A percentile compares a stretch with the other conserved stretches of the same genome.
Conservation (phyloP, 2,888 invertebrate genomes). For the Serripes groenlandicus region DNA sequence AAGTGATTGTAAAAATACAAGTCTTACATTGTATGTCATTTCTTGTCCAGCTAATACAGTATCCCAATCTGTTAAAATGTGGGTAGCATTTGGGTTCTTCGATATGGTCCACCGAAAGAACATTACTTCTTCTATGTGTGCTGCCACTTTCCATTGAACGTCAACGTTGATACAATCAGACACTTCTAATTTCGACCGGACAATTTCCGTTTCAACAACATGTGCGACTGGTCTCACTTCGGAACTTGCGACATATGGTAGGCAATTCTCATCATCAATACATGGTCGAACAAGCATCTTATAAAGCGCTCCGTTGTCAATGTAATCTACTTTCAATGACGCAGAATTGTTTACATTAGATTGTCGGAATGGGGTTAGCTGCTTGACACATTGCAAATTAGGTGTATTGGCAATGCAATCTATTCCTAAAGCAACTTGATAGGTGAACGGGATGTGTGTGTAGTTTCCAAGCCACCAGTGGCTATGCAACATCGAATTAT, state of each 20-base stretch:
- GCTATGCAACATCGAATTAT: neutral
- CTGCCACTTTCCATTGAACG: neutral
- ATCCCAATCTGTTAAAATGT: neutral
- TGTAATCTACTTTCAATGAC: neutral
- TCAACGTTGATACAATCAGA: neutral
- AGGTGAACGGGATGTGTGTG: neutral
- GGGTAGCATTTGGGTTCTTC: neutral
- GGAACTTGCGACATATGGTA: neutral
- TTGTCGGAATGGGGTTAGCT: neutral
- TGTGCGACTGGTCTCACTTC: neutral
- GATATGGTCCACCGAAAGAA: constrained; percentile 9
- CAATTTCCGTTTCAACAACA: neutral
- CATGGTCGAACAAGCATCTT: constrained; percentile 2
- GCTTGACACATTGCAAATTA: neutral
- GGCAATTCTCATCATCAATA: neutral
- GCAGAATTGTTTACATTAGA: neutral
- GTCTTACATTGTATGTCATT: neutral
- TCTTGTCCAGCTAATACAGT: neutral
- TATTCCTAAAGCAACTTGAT: neutral
- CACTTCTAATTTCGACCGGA: neutral
- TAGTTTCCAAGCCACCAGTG: neutral
- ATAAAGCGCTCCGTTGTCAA: neutral
- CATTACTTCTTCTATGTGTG: neutral
- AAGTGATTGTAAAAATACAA: neutral
- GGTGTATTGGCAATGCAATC: neutral